Percentiles rank a stretch among this genome's conserved stretches.
Evolutionary conservation across 2,888 invertebrate genomes (phyloP).

Genomic region (Zygogramma bicolorata): DNA sequence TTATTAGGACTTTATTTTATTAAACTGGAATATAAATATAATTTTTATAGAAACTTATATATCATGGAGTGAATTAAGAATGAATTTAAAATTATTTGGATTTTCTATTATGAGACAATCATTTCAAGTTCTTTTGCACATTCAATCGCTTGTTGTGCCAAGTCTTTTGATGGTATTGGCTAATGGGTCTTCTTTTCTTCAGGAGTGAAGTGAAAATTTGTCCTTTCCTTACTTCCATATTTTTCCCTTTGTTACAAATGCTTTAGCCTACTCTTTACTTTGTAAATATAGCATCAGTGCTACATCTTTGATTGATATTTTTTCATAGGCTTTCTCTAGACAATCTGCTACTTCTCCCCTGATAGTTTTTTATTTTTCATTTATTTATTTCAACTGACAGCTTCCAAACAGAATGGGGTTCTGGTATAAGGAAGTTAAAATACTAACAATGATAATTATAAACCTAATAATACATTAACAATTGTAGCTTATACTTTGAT

Average conservation of each 20-base stretch:
- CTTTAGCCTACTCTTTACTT: conserved; percentile 80
- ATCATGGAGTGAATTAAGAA: no score
- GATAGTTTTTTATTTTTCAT: conserved; percentile 95
- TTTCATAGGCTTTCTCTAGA: conserved; percentile 95
- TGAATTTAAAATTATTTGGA: not conserved
- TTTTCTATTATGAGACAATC: conserved; percentile 83
- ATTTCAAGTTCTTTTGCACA: conserved; percentile 98
- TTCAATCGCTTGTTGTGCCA: conserved; percentile 94
- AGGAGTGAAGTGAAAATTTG: conserved; percentile 83
- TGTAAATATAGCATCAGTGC: conserved; percentile 89
- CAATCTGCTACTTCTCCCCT: conserved; percentile 96
- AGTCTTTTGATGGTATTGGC: conserved; percentile 87
- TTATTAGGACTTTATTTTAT: not conserved
- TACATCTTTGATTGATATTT: conserved; percentile 88
- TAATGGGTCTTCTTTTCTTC: conserved; percentile 82
- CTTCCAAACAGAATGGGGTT: no score
- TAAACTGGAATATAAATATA: not conserved
- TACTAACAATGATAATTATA: no score
- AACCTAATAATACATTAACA: no score
- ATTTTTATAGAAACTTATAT: no score
- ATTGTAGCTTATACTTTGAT: no score
- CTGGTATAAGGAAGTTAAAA: no score
- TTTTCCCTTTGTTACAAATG: conserved; percentile 85
- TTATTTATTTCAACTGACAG: no score
- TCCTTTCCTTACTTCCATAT: conserved; percentile 86